Conservation (phyloP, 2,888 invertebrate genomes). For the Saturnia japonica region DNA sequence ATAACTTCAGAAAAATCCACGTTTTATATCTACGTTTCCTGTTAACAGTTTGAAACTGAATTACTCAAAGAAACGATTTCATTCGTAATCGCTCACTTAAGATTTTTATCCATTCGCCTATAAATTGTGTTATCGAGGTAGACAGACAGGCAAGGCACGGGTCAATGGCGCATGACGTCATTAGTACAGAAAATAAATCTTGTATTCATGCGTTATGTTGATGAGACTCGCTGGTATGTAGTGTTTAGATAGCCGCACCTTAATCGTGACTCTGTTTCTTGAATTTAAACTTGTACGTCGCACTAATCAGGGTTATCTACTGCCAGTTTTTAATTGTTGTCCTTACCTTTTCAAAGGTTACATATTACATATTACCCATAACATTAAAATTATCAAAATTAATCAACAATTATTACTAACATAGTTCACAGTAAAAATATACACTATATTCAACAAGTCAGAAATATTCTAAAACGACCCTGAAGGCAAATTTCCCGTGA, state of each 20-base stretch:
- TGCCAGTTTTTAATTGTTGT: neutral
- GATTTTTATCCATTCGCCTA: constrained; percentile 18
- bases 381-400: neutral
- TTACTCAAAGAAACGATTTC: neutral
- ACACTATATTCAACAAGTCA: no score
- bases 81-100: neutral
- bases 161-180: constrained; percentile 76
- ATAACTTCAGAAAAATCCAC: neutral
- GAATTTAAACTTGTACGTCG: constrained; percentile 25
- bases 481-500: no score
- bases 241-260: constrained; percentile 46
- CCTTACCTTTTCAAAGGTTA: neutral
- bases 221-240: constrained; percentile 43
- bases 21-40: neutral
- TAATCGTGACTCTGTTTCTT: constrained; percentile 39
- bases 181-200: constrained; percentile 51
- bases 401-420: neutral
- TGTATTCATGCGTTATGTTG: constrained; percentile 42
- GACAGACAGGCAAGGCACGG: constrained; percentile 49
- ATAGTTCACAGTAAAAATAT: neutral
- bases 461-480: no score
- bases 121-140: constrained; percentile 33
- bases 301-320: constrained; percentile 7
- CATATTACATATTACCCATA: neutral
- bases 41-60: neutral